A percentile compares a stretch with the other conserved stretches of the same genome.
Evolutionary conservation across 2,797 vertebrate genomes (phyloP).

Genomic region (Sarcoramphus papa): DNA sequence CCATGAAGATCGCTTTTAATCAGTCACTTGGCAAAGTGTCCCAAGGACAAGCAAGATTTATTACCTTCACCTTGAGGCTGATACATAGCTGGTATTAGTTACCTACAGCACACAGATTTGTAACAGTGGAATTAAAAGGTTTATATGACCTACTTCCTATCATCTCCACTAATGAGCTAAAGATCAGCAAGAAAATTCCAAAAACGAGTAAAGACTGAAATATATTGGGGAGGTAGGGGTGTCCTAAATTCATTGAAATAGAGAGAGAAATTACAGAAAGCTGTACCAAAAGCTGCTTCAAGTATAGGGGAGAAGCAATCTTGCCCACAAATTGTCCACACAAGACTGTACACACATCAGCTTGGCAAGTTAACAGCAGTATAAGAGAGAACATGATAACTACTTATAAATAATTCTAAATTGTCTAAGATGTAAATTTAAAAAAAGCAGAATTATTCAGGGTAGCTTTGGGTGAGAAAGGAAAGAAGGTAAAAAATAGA

Average conservation of each 20-base stretch:
- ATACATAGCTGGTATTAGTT: not conserved
- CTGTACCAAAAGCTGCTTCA: not conserved
- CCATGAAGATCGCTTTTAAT: not conserved
- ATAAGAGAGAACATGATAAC: not conserved
- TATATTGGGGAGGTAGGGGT: rapidly evolving
- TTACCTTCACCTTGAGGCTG: not conserved
- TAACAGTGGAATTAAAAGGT: not conserved
- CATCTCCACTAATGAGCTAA: not conserved
- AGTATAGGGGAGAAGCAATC: not conserved
- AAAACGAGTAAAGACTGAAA: not conserved
- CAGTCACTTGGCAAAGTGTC: not conserved
- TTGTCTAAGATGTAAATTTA: not conserved
- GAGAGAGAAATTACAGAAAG: not conserved
- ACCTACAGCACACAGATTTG: not conserved
- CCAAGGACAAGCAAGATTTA: not conserved
- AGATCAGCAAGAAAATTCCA: not conserved
- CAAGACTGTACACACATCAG: not conserved
- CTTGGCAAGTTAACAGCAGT: not conserved
- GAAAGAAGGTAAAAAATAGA: not conserved
- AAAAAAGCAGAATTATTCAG: not conserved
- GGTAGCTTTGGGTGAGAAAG: not conserved
- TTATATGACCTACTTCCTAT: not conserved
- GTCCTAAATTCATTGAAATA: not conserved
- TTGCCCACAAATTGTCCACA: not conserved
- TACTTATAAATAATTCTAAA: not conserved